Conservation (phyloP, 2,797 vertebrate species). For the Garrulus glandarius region DNA sequence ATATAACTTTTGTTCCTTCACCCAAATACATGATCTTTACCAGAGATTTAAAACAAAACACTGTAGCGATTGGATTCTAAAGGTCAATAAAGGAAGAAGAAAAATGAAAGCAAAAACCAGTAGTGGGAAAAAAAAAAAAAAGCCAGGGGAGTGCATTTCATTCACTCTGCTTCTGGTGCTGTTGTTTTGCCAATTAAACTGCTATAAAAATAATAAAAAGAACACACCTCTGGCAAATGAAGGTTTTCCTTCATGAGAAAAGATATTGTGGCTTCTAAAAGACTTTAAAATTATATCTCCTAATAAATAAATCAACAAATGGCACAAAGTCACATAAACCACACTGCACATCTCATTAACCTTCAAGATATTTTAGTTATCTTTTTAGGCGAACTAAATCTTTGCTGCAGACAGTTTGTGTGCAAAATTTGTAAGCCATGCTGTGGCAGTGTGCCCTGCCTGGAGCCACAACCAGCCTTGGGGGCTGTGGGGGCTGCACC, state of each 20-base stretch:
- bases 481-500: background rate
- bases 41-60: background rate
- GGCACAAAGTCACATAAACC: background rate
- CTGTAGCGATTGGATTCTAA: background rate
- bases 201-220: slow-evolving; percentile 59
- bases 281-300: slow-evolving; percentile 24
- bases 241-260: slow-evolving; percentile 37
- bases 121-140: background rate
- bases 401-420: background rate
- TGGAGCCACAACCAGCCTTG: background rate
- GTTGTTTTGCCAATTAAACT: slow-evolving; percentile 64
- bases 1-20: background rate
- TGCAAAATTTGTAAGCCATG: background rate
- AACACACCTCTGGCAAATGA: slow-evolving; percentile 56
- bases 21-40: background rate
- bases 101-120: background rate
- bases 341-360: background rate
- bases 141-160: background rate
- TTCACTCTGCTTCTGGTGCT: slow-evolving; percentile 16
- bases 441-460: background rate
- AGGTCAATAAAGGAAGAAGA: background rate
- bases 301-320: slow-evolving; percentile 23
- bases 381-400: background rate
- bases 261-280: slow-evolving; percentile 31
- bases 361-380: background rate